Conservation (phyloP, 2,113 vertebrate species). For the Sapayoa aenigma region DNA sequence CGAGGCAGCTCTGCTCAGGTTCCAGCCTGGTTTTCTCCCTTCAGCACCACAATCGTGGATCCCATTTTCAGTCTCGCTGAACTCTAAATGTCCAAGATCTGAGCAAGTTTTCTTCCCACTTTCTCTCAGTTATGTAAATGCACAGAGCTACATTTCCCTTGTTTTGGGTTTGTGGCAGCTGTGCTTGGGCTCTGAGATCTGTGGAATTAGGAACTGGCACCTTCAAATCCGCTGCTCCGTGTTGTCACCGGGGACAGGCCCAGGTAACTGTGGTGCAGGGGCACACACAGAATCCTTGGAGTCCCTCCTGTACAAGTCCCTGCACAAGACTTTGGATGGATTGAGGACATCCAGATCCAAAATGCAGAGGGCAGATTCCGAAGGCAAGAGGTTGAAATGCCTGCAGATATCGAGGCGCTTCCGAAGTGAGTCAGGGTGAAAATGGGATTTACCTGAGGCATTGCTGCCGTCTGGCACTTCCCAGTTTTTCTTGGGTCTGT, state of each 20-base stretch:
- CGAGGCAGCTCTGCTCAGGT: background rate
- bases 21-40: background rate
- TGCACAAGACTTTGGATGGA: accelerated
- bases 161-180: background rate
- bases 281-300: accelerated
- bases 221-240: background rate
- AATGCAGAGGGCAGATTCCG: background rate
- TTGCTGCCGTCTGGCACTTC: background rate
- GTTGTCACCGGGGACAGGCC: accelerated
- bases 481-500: accelerated
- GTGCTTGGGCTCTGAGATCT: background rate
- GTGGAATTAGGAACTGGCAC: accelerated
- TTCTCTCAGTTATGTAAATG: background rate
- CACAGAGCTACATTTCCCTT: background rate
- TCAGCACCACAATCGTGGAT: accelerated
- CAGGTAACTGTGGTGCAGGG: accelerated
- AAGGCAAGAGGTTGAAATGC: background rate
- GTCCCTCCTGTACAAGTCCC: accelerated
- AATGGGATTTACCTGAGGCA: background rate
- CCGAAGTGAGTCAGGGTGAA: too few relatives aligned
- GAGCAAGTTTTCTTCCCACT: background rate
- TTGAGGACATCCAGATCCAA: background rate
- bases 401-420: background rate
- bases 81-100: accelerated
- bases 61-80: accelerated